Evolutionary conservation across 2,888 invertebrate genomes (phyloP).

Genomic region (Timema podura): DNA sequence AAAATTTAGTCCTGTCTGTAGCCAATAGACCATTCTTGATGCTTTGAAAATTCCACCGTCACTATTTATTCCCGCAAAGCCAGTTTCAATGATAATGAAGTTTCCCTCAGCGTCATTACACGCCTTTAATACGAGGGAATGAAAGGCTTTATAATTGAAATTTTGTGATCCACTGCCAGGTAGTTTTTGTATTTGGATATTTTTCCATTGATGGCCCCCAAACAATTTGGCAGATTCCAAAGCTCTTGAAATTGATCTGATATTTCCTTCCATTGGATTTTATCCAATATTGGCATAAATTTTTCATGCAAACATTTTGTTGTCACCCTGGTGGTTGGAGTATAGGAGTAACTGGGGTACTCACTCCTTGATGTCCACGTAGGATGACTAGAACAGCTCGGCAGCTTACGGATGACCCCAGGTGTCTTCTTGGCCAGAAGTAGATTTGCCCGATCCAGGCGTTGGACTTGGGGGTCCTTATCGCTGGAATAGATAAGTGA

Average conservation of each 20-base stretch:
- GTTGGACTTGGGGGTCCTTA: too few species aligned
- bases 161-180: not conserved
- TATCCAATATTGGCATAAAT: conserved; percentile 7
- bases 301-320: not conserved
- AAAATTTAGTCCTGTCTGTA: conserved; percentile 2
- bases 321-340: too few species aligned
- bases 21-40: conserved; percentile 4
- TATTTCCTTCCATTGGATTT: not conserved
- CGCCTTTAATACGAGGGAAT: conserved; percentile 1
- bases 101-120: not conserved
- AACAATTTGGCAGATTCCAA: conserved; percentile 12
- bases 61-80: not conserved
- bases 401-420: too few species aligned
- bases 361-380: too few species aligned
- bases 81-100: conserved; percentile 7
- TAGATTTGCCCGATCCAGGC: too few species aligned
- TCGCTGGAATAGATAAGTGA: too few species aligned
- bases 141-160: not conserved
- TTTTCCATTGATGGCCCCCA: not conserved
- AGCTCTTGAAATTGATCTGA: conserved; percentile 3
- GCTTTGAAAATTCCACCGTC: not conserved
- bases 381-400: too few species aligned
- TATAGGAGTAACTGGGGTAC: too few species aligned
- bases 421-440: too few species aligned
- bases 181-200: not conserved